Evolutionary conservation across 2,113 vertebrate genomes (phyloP).

Genomic region (Athene noctua): DNA sequence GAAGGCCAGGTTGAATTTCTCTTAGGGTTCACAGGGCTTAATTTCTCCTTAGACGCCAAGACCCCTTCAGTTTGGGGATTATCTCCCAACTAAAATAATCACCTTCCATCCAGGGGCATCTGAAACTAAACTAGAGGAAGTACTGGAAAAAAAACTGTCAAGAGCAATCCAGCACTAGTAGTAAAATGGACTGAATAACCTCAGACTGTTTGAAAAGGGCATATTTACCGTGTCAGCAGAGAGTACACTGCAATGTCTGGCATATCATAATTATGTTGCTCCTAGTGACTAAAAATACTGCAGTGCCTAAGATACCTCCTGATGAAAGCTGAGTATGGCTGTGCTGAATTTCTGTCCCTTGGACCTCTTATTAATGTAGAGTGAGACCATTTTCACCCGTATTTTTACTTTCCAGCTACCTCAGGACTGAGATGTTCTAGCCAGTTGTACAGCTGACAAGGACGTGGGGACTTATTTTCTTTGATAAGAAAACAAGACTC

Average conservation of each 20-base stretch:
- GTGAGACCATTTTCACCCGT: neutral
- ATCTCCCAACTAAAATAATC: conserved; percentile 13
- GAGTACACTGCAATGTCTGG: neutral
- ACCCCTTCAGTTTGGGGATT: neutral
- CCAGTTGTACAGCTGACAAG: neutral
- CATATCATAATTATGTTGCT: neutral
- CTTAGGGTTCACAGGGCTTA: neutral
- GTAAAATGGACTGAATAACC: neutral
- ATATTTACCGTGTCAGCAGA: neutral
- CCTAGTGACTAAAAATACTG: neutral
- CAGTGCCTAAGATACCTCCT: neutral
- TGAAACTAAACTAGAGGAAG: neutral
- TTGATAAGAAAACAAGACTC: neutral
- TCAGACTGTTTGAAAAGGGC: conserved; percentile 24
- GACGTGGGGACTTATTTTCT: neutral
- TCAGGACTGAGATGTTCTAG: neutral
- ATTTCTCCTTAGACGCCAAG: neutral
- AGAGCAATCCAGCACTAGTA: neutral
- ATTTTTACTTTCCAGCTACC: neutral
- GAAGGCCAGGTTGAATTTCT: neutral
- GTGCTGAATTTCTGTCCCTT: neutral
- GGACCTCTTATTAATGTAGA: neutral
- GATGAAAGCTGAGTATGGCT: neutral
- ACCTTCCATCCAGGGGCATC: neutral
- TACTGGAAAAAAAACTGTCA: neutral